Conservation (phyloP, 2,888 invertebrate species). For the Shargacucullia verbasci region DNA sequence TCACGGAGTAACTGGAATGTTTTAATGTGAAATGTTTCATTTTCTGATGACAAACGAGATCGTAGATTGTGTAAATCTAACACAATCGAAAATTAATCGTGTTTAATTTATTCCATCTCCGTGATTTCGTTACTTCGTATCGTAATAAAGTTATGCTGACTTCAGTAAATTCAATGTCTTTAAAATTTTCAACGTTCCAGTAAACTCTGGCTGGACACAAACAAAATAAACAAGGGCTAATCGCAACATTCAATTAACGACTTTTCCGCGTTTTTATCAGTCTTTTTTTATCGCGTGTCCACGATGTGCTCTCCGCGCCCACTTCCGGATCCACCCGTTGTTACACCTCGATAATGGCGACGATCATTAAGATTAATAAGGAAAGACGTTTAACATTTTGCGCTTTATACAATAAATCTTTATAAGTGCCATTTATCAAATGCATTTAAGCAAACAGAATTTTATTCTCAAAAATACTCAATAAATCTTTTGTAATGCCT, state of each 20-base stretch:
- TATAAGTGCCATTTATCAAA: not conserved
- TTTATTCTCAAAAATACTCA: not conserved
- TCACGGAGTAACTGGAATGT: no score
- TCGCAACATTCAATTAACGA: conserved; percentile 10
- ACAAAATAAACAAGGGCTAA: conserved; percentile 24
- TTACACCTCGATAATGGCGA: conserved; percentile 17
- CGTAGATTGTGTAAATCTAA: no score
- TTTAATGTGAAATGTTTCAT: no score
- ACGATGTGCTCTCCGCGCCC: conserved; percentile 3
- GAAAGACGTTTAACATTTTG: conserved; percentile 4
- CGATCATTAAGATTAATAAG: conserved; percentile 21
- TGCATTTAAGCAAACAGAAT: conserved; percentile 10
- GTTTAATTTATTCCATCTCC: not conserved
- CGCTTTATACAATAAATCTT: not conserved
- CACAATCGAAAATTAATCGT: no score
- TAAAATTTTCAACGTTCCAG: not conserved
- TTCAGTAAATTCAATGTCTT: not conserved
- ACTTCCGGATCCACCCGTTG: conserved; percentile 19
- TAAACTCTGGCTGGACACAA: conserved; percentile 3
- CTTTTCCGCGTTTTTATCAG: conserved; percentile 24
- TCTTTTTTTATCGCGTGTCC: conserved; percentile 33
- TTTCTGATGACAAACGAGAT: no score
- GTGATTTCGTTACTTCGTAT: not conserved
- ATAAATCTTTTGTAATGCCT: no score
- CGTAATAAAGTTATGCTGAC: no score